Percentiles rank a stretch among this genome's conserved stretches.
phyloP scores from a whole-genome alignment of 2,797 vertebrate genomes.

The Pristis pectinata region DNA sequence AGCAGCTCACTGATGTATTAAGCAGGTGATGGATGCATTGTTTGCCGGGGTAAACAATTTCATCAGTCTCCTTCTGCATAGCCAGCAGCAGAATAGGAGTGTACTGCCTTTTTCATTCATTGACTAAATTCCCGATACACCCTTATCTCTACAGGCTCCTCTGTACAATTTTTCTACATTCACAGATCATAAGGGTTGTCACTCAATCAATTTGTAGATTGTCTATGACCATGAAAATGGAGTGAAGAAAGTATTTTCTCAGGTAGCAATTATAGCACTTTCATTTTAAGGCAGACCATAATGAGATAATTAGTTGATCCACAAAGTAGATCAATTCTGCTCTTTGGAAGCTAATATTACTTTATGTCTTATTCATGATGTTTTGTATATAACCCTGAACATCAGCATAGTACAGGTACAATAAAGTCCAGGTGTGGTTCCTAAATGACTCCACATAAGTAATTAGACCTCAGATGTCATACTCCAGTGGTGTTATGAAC shows the following conservation, averaged over 20 bases:
- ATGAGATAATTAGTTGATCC: conserved; percentile 7
- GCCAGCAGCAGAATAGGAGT: not conserved
- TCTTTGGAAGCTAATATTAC: not conserved
- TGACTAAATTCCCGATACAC: not conserved
- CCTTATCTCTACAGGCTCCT: not conserved
- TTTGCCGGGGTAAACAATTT: not conserved
- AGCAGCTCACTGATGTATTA: not conserved
- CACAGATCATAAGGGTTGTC: not conserved
- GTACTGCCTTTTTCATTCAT: too few species aligned
- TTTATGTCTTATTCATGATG: not conserved
- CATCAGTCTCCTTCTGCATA: not conserved
- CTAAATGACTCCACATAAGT: not conserved
- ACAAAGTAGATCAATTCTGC: not conserved
- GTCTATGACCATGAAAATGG: not conserved
- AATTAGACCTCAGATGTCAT: too few species aligned
- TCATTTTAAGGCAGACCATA: not conserved
- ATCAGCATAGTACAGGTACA: not conserved
- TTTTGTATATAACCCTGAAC: not conserved
- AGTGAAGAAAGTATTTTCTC: not conserved
- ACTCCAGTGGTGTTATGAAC: not conserved
- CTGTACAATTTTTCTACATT: not conserved
- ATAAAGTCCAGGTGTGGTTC: not conserved
- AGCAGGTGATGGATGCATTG: not conserved
- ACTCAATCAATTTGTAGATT: not conserved
- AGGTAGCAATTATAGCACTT: not conserved